Base-by-base conservation (phyloP, 2,888 invertebrate genomes). In the Epistrophella euchroma region DNA sequence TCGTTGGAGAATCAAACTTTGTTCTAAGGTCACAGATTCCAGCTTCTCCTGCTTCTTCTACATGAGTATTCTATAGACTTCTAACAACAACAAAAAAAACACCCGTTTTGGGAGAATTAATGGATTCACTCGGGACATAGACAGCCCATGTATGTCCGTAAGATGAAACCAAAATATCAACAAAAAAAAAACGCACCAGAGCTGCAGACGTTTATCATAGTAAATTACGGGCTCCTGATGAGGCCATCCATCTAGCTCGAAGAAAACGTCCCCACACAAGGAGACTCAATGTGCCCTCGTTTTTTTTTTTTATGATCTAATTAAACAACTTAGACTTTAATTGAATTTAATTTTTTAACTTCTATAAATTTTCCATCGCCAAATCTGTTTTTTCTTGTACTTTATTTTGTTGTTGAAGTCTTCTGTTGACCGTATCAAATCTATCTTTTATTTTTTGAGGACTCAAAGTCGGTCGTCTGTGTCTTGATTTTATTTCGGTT, bases 321-420 rank as follows among this genome's bases (percentile, higher is more conserved):
- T 84, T 84, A 79, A 84, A 72, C 58, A 80, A 72, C 75, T 80
- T 75, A 72, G 66, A 60, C 56, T 75, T 72, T 72, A 80, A 85
- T 85, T 85, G 79, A 75, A 80, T 76, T 79, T 71, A 85, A 72
- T 76, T 80, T 79, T 83, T 75, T 58, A 74, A 70, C 70, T 78
- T 70, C 78, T 58, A 78, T 74, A 79, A 78, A 79, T 64, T 84
- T 79, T 79, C 74, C 79, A 75, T 71, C 70, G 32, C 62, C 68
- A 62, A 74, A 68, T 62, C 56, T 64, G 40, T 66, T 15, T 71
- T 64, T 37, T 55, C 15, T 40, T 66, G 28, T 28, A 28, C 0
- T 66, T 50, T 37, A 22, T 66, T n/a, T n/a, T 60, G 11, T 52
- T 47, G 28, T 6, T 32, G 3, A 9, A 19, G 45, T 32, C 45